Evolutionary conservation across 2,888 invertebrate genomes (phyloP).

Genomic region (Eumerus sabulonum): DNA sequence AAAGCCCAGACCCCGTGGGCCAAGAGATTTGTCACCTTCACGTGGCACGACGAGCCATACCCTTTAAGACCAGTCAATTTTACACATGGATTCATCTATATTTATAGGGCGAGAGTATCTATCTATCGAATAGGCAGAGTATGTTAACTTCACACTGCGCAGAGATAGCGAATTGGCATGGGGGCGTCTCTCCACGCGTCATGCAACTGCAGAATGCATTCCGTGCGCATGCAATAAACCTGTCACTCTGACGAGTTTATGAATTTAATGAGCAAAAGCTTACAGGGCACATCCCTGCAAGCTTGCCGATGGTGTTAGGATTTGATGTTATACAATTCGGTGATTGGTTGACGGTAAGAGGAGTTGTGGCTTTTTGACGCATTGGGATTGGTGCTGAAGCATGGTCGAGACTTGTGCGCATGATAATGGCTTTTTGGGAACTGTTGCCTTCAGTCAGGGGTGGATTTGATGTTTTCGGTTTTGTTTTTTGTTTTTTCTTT

Average conservation of each 20-base stretch:
- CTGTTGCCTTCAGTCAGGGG: constrained; percentile 66
- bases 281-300: constrained; percentile 55
- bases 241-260: constrained; percentile 67
- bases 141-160: constrained; percentile 62
- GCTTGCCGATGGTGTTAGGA: constrained; percentile 45
- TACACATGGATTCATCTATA: constrained; percentile 14
- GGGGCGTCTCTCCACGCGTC: constrained; percentile 61
- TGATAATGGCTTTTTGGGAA: constrained; percentile 66
- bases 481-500: no score
- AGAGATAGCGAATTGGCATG: constrained; percentile 35
- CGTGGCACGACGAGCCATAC: constrained; percentile 18
- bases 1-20: constrained; percentile 62
- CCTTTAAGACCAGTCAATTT: constrained; percentile 27
- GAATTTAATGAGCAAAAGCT: constrained; percentile 68
- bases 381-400: constrained; percentile 72
- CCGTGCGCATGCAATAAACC: constrained; percentile 68
- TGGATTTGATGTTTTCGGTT: constrained; percentile 20
- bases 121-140: constrained; percentile 34
- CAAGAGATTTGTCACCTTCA: constrained; percentile 66
- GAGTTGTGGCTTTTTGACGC: constrained; percentile 64
- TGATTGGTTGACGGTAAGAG: constrained; percentile 69
- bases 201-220: constrained; percentile 60
- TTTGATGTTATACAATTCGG: constrained; percentile 71
- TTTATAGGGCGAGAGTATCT: not conserved
- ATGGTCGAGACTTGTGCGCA: constrained; percentile 72